A percentile compares a stretch with the other conserved stretches of the same genome.
phyloP scores from a whole-genome alignment of 1,140 invertebrate genomes.

The Drosophila nannoptera region DNA sequence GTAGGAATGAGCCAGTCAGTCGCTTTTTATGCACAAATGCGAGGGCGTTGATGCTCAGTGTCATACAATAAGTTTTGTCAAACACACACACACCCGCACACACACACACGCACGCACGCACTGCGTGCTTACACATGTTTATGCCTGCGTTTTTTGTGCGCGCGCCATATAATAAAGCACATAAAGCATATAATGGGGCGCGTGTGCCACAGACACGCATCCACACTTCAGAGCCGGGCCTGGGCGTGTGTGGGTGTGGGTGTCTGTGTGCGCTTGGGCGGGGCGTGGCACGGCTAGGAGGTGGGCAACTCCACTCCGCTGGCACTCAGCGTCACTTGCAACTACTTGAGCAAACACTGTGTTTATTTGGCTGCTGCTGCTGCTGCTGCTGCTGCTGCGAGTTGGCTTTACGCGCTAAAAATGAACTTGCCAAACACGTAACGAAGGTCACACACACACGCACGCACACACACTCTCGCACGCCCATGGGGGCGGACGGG shows the following conservation, averaged over 20 bases:
- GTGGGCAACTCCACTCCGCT: not conserved
- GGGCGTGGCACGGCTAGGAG: not conserved
- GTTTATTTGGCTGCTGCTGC: conserved; percentile 49
- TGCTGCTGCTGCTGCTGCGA: conserved; percentile 43
- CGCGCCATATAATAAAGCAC: conserved; percentile 60
- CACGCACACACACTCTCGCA: conserved; percentile 32
- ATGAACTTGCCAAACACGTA: conserved; percentile 77
- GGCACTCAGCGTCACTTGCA: conserved; percentile 56
- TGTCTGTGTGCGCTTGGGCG: not conserved
- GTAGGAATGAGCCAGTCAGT: conserved; percentile 28
- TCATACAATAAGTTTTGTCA: conserved; percentile 42
- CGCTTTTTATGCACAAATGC: conserved; percentile 23
- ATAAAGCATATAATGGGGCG: conserved; percentile 57
- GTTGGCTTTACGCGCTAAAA: conserved; percentile 68
- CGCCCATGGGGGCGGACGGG: conserved; percentile 6
- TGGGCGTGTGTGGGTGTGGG: not conserved
- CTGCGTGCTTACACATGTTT: conserved; percentile 51
- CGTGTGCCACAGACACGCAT: conserved; percentile 58
- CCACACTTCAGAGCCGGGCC: conserved; percentile 40
- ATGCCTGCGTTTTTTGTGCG: conserved; percentile 25
- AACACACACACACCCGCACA: conserved; percentile 28
- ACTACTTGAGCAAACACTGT: conserved; percentile 53
- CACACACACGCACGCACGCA: conserved; percentile 11
- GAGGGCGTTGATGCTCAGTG: conserved; percentile 13
- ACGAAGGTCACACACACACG: conserved; percentile 69